Evolutionary conservation across 1,140 invertebrate species (phyloP), one percentile per base, ranked within the genome.

Genomic region (Cydia pomonella): DNA sequence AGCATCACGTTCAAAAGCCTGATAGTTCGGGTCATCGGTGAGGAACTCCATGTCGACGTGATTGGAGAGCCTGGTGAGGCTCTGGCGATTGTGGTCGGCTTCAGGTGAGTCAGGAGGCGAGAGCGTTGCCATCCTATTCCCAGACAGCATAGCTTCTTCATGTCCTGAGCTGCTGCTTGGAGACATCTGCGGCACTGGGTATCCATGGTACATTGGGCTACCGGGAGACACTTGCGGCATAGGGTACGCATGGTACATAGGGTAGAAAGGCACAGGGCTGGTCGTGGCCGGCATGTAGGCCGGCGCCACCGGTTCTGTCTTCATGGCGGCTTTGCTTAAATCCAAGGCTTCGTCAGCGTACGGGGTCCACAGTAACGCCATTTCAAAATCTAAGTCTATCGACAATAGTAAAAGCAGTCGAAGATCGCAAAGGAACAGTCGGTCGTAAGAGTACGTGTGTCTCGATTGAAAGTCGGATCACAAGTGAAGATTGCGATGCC

Each of bases 1-100:
- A 0, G 87, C 84, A 16, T 84, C 85, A 21, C 77, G 75, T 27
- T 88, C 83, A 13, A 86, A 86, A 0, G 77, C 80, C 25, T 78
- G 77, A 47, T 80, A 86, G 50, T 84, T 80, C 0, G 73, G 73
- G 27, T 84, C 82, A 6, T 82, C 79, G 0, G 75, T 73, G 9
- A 84, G 74, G 12, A 78, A 77, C n/a, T 82, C 82, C 4, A 25
- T 6, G 16, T 76, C 72, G 25, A 66, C 63, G 23, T 66, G 12
- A 12, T 23, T 59, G 18, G 53, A 23, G 2, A 59, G 18, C 6
- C 53, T 23, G 21, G 53, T n/a, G 16, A 59, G 53, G 53, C 53
- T 59, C 6, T 59, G 53, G 4, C 27, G 63, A 23, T 12, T 16
- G 63, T 66, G 25, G 44, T 29, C 27, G 1, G 53, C 7, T 12